Conservation (phyloP, 2,113 vertebrate genomes). For the Lasiurus borealis region DNA sequence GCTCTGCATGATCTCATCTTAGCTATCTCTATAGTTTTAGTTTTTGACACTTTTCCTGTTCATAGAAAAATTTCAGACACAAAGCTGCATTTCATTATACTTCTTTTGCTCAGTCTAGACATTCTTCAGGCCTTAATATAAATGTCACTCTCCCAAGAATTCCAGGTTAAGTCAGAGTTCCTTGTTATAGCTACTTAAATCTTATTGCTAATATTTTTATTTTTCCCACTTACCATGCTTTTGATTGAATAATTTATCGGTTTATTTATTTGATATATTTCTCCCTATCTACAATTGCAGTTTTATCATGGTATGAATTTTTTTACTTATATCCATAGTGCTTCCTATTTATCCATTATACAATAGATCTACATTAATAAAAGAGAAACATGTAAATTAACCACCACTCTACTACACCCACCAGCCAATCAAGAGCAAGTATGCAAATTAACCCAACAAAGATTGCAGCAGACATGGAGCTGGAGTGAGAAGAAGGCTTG, state of each 20-base stretch:
- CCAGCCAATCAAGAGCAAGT: too few species aligned
- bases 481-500: too few species aligned
- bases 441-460: too few species aligned
- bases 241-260: not conserved
- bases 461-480: too few species aligned
- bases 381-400: too few species aligned
- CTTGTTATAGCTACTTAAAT: not conserved
- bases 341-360: not conserved
- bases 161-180: not conserved
- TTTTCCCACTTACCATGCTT: not conserved
- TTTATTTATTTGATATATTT: not conserved
- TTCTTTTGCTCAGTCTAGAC: not conserved
- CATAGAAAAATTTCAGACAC: not conserved
- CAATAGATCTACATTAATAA: not conserved
- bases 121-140: not conserved
- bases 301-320: not conserved
- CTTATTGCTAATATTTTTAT: not conserved
- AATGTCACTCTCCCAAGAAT: not conserved
- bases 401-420: too few species aligned
- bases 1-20: not conserved
- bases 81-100: not conserved
- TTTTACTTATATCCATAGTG: constrained; percentile 38
- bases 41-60: not conserved
- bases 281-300: not conserved
- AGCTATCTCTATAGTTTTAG: not conserved